A percentile compares a stretch with the other conserved stretches of the same genome.
phyloP scores from a whole-genome alignment of 2,888 invertebrate genomes.

The Thereva unica region DNA sequence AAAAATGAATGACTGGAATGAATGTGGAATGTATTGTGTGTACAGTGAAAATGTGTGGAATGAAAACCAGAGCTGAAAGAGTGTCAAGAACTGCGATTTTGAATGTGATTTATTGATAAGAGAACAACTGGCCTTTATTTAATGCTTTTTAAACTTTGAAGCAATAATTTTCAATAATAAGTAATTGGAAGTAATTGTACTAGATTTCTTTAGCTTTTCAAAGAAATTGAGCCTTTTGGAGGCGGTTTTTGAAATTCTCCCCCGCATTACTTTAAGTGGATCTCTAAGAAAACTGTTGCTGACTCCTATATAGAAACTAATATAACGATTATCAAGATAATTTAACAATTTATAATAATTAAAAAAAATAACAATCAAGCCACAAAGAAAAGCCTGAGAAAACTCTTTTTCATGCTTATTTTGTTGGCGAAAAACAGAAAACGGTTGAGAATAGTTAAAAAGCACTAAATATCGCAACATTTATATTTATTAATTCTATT shows the following conservation, averaged over 20 bases:
- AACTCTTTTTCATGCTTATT: conserved; percentile 3
- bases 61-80: not conserved
- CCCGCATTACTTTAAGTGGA: not conserved
- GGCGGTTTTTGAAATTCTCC: conserved; percentile 35
- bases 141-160: conserved; percentile 41
- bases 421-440: not conserved
- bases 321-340: not conserved
- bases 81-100: conserved; percentile 7
- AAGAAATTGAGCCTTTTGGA: conserved; percentile 32
- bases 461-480: conserved; percentile 43
- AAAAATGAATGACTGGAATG: not conserved
- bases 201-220: not conserved
- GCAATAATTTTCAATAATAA: conserved; percentile 15
- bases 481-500: not conserved
- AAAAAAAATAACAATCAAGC: too few species aligned
- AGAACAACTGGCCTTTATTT: conserved; percentile 35
- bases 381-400: not conserved
- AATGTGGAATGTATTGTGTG: not conserved
- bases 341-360: too few species aligned
- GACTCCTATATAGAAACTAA: not conserved
- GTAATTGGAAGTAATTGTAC: conserved; percentile 19
- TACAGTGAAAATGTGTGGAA: not conserved
- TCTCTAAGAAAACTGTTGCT: not conserved
- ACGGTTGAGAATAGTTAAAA: conserved; percentile 29
- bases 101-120: not conserved